phyloP scores from a whole-genome alignment of 2,888 invertebrate species.

The Cyclophora albipunctata region DNA sequence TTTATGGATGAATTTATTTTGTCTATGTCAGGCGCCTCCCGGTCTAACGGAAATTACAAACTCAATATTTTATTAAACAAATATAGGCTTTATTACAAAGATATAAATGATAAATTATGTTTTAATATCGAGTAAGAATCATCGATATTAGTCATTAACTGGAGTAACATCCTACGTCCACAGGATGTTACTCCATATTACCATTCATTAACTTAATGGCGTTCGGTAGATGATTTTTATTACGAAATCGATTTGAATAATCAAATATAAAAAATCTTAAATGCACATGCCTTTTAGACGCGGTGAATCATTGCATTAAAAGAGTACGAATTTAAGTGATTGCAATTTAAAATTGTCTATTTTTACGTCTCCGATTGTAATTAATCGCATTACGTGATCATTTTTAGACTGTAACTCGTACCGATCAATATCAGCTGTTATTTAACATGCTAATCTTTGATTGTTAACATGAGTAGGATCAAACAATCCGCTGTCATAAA shows the following conservation, averaged over 20 bases:
- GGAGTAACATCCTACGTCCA: constrained; percentile 48
- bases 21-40: background rate
- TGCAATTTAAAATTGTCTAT: background rate
- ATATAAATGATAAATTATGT: too few species aligned
- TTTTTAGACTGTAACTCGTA: background rate
- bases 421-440: constrained; percentile 30
- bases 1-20: background rate
- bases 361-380: background rate
- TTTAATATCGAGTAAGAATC: constrained; percentile 27
- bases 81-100: too few species aligned
- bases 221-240: constrained; percentile 46
- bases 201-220: constrained; percentile 63
- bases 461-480: constrained; percentile 61
- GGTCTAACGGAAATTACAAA: background rate
- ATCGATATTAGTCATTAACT: constrained; percentile 63
- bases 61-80: background rate
- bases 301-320: constrained; percentile 7
- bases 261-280: constrained; percentile 5
- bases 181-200: constrained; percentile 71
- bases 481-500: constrained; percentile 36
- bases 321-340: constrained; percentile 7
- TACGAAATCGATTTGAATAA: constrained; percentile 46
- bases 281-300: constrained; percentile 5
- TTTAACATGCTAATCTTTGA: constrained; percentile 64
- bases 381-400: background rate